phyloP scores from a whole-genome alignment of 1,140 invertebrate genomes.

The Aphaenogaster floridana region DNA sequence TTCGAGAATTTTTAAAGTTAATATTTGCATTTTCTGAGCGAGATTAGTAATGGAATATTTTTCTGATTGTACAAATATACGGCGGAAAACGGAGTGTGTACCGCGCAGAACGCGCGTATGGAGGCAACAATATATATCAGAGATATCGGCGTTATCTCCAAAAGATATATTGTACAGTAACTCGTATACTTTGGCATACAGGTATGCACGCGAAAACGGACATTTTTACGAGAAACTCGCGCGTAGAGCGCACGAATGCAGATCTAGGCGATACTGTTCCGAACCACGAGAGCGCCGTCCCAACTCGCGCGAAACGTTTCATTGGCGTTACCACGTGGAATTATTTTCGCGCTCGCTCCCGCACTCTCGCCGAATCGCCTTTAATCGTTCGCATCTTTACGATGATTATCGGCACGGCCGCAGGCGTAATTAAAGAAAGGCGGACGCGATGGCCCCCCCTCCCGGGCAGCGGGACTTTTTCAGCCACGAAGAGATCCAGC shows the following conservation, averaged over 20 bases:
- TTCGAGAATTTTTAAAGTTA: neutral
- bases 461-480: neutral
- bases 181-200: constrained; percentile 77
- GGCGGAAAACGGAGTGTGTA: constrained; percentile 16
- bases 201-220: constrained; percentile 73
- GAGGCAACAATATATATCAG: constrained; percentile 77
- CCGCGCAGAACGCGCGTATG: constrained; percentile 46
- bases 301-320: constrained; percentile 68
- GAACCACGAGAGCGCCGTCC: constrained; percentile 50
- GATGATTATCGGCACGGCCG: constrained; percentile 13
- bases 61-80: constrained; percentile 26
- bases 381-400: constrained; percentile 42
- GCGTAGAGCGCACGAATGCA: constrained; percentile 68
- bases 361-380: neutral
- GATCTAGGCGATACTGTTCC: constrained; percentile 68
- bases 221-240: constrained; percentile 81
- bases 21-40: neutral
- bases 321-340: constrained; percentile 57
- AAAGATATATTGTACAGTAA: constrained; percentile 78
- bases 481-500: constrained; percentile 31
- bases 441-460: neutral
- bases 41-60: constrained; percentile 11
- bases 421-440: constrained; percentile 37
- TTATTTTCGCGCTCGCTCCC: constrained; percentile 43
- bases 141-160: constrained; percentile 80